A percentile compares a stretch with the other conserved stretches of the same genome.
Evolutionary conservation across 2,888 invertebrate genomes (phyloP).

Genomic region (Drosophila cracens): DNA sequence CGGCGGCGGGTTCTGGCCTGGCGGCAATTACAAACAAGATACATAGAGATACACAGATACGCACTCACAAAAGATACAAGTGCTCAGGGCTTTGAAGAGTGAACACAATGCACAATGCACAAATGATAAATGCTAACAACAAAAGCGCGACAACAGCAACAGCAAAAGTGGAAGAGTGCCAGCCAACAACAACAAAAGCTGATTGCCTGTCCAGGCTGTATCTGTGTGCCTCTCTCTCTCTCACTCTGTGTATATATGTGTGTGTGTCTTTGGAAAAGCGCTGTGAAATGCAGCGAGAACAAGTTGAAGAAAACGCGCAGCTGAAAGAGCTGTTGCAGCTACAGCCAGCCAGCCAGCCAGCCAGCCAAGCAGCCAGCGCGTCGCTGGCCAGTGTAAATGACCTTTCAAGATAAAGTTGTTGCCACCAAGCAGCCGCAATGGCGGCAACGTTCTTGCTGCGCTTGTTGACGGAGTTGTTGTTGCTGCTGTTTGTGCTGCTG

Average conservation of each 20-base stretch:
- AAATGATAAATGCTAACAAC: conserved; percentile 62
- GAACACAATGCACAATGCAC: conserved; percentile 49
- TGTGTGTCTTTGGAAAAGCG: conserved; percentile 52
- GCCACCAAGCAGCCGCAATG: conserved; percentile 60
- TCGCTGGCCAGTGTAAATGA: conserved; percentile 75
- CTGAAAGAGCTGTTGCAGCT: conserved; percentile 32
- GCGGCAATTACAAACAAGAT: conserved; percentile 58
- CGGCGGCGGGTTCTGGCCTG: conserved; percentile 44
- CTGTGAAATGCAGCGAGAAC: conserved; percentile 69
- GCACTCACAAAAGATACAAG: conserved; percentile 55
- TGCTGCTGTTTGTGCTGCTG: conserved; percentile 16
- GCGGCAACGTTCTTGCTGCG: conserved; percentile 42
- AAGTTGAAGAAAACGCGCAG: conserved; percentile 59
- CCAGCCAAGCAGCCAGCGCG: conserved; percentile 25
- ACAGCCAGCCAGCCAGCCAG: conserved; percentile 1
- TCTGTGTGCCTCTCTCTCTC: conserved; percentile 24
- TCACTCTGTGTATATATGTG: not conserved
- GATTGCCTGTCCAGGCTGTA: conserved; percentile 62
- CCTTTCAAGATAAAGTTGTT: conserved; percentile 82
- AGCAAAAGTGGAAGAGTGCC: conserved; percentile 47
- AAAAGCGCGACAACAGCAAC: conserved; percentile 51
- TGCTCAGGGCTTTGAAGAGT: conserved; percentile 14
- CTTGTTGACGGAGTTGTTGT: conserved; percentile 15
- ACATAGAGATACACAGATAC: conserved; percentile 44
- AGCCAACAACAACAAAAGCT: conserved; percentile 51